phyloP scores from a whole-genome alignment of 1,140 invertebrate genomes.

The Heliothis subflexa region DNA sequence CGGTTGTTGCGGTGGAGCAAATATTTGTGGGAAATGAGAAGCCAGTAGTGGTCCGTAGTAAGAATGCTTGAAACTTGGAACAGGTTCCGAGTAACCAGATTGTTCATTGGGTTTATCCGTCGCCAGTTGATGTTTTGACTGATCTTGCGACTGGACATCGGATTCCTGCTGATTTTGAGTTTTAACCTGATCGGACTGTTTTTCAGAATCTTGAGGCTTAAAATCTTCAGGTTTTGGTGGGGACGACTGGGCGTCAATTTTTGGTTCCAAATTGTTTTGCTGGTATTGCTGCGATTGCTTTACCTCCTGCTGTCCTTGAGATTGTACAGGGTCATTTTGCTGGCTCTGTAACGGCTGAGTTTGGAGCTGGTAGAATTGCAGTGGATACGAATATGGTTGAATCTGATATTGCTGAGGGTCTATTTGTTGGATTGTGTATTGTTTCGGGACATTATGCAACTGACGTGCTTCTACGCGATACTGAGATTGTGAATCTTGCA shows the following conservation, averaged over 20 bases:
- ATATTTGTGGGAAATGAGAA: background rate
- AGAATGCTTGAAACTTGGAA: background rate
- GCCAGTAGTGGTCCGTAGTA: background rate
- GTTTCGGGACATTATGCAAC: background rate
- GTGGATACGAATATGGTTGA: background rate
- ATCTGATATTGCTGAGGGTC: background rate
- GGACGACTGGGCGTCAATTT: background rate
- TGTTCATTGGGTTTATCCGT: constrained; percentile 3
- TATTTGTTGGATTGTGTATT: background rate
- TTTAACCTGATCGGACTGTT: background rate
- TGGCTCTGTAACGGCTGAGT: background rate
- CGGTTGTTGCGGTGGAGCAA: background rate
- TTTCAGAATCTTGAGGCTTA: background rate
- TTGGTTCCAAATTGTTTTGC: background rate
- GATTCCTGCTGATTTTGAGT: background rate
- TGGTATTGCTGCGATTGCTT: background rate
- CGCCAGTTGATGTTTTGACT: background rate
- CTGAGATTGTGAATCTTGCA: constrained; percentile 13
- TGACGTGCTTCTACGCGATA: background rate
- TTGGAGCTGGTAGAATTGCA: background rate
- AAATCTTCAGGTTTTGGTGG: background rate
- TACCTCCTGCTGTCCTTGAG: background rate
- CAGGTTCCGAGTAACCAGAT: background rate
- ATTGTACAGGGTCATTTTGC: background rate
- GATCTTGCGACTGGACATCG: background rate